These are phyloP conservation scores for Oophaga pumilio DNA, from an alignment of 2,113 vertebrate genomes.

Conservation along the genomic window DNA sequence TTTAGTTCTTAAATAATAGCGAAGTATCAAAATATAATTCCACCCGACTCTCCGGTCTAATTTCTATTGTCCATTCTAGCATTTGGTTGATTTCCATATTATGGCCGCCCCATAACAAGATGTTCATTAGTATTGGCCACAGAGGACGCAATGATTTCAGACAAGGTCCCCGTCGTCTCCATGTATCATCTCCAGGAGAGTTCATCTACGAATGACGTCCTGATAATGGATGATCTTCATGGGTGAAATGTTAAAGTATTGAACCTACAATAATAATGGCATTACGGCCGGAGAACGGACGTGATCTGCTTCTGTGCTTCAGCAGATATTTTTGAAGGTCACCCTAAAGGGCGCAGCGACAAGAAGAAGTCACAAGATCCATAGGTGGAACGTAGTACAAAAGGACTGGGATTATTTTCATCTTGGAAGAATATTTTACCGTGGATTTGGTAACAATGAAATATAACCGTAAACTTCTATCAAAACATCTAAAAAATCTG, in stretches of 20 bases:
- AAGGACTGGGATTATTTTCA: not conserved
- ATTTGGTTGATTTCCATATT: not conserved
- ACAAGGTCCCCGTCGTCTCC: not conserved
- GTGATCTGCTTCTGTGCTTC: not conserved
- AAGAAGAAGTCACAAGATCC: not conserved
- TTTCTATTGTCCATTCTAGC: too few relatives aligned
- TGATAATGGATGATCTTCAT: not conserved
- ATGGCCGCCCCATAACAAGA: not conserved
- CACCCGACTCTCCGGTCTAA: not conserved
- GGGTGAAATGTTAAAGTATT: slow-evolving; percentile 1
- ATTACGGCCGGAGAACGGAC: not conserved
- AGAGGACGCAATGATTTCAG: not conserved
- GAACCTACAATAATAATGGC: not conserved
- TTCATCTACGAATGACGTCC: not conserved
- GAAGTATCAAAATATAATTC: too few relatives aligned
- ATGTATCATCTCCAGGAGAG: not conserved
- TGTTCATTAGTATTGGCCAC: not conserved
- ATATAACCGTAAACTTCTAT: too few relatives aligned
- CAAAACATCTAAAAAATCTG: too few relatives aligned
- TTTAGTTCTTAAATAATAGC: not conserved
- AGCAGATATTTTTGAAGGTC: not conserved
- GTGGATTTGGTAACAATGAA: not conserved
- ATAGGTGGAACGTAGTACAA: not conserved
- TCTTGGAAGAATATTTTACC: not conserved
- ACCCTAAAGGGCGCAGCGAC: not conserved